Evolutionary conservation across 2,888 invertebrate species (phyloP), one percentile per base, ranked within the genome.

Genomic region (Dusona sp.): DNA sequence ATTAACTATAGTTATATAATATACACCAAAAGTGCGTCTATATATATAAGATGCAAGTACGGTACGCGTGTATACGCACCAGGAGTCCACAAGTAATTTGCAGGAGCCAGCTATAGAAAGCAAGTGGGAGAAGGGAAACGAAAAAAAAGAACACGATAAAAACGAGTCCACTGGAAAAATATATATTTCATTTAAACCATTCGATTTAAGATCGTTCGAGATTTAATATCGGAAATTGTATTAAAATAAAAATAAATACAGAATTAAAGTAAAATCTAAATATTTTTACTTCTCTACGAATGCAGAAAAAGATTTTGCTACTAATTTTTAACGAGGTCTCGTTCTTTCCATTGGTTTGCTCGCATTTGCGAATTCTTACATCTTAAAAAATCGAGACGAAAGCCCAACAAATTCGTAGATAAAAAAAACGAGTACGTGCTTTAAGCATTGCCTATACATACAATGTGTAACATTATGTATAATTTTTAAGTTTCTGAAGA

Each of bases 41-140:
- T 64, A 65, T 45, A 42, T 42, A 36, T 42, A 72, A 38, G 78
- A 45, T 33, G 72, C 86, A 79, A 82, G 83, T 77, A 83, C 88
- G 54, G 61, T 81, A 79, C 81, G 79, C 84, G 80, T 83, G 82
- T 84, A 73, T 79, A 51, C 70, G 72, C 73, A 74, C 70, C 65
- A 48, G 67, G 72, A 51, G 84, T 83, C 65, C 64, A 72, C 57
- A 33, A 68, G 65, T 64, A 78, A 78, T 73, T 79, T 77, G 33
- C 79, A 68, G 45, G 70, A 70, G 22, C n/a, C 13, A 11, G 68
- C 22, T 7, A n/a, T n/a, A 16, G 38, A 29, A 45, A 29, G 54
- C 36, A 33, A 67, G 33, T 0, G 22, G 16, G 33, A 51, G 72
- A 77, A 16, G 68, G 48, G n/a, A 61, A 42, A 45, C 9, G 19